Conservation (phyloP, 2,888 invertebrate genomes). For the Artemia sp. region DNA sequence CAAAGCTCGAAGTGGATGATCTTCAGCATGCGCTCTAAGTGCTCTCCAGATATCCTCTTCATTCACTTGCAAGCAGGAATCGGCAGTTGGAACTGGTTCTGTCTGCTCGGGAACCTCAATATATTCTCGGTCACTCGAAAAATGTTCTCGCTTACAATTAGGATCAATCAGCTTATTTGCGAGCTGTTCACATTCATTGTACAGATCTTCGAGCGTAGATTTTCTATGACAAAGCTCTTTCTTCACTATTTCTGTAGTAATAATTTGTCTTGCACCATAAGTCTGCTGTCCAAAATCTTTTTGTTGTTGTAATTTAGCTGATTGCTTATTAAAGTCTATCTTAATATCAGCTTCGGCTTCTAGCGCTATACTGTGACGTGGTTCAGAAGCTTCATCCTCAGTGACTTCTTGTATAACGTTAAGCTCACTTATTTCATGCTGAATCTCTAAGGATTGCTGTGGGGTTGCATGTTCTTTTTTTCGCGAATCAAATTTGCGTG, state of each 20-base stretch:
- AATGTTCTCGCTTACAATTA: conserved; percentile 9
- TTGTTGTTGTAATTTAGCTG: neutral
- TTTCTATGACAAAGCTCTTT: neutral
- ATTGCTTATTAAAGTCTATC: neutral
- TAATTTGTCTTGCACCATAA: neutral
- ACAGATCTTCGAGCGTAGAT: conserved; percentile 23
- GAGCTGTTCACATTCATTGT: conserved; percentile 22
- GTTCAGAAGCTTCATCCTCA: conserved; percentile 6
- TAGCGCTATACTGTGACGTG: neutral
- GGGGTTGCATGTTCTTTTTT: neutral
- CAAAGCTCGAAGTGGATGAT: conserved; percentile 69
- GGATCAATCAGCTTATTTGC: conserved; percentile 21
- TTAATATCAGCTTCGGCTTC: neutral
- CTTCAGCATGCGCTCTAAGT: conserved; percentile 31
- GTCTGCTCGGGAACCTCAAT: conserved; percentile 60
- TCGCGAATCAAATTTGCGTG: conserved; percentile 4
- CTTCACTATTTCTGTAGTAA: neutral
- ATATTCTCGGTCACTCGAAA: conserved; percentile 38
- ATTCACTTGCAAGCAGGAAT: conserved; percentile 63
- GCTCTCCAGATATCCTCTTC: conserved; percentile 57
- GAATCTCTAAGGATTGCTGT: neutral
- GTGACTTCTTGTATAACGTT: conserved; percentile 10
- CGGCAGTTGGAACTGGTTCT: conserved; percentile 69
- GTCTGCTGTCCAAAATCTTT: conserved; percentile 8
- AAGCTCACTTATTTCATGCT: conserved; percentile 7